Base-by-base conservation (phyloP, 2,797 vertebrate species). In the Molossus alvarezi region DNA sequence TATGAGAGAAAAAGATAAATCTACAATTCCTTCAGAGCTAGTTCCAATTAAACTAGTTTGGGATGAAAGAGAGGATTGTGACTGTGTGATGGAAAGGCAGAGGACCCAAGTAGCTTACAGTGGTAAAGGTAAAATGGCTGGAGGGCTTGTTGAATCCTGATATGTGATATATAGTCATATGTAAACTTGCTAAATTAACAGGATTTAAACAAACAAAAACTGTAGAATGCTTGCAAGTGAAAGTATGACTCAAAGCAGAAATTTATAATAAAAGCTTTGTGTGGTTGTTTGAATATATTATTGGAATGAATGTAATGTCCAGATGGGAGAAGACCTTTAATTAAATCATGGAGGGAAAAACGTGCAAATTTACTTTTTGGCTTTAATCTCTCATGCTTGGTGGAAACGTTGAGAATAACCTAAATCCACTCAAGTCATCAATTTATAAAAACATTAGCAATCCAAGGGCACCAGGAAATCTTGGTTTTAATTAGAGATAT, bases 401-500 rank as follows among this genome's bases (percentile, higher is more conserved):
- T 71, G 15, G 3, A 67, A 80, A 48, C 6, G 37, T 88, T 10
- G 57, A 83, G 15, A 73, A 67, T 83, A 83, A 71, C 12, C 2
- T n/a, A 76, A 27, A 0, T 12, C 9, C 23, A 18, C 9, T n/a
- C 17, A 88, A 77, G 8, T 18, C 33, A 33, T 75, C 6, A 45
- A 25, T 73, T 69, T 73, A 27, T 51, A 75, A 62, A 13, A 84
- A 65, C 15, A 15, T 25, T 18, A 51, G 23, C 17, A 48, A 37
- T 73, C n/a, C 13, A 9, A 23, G 3, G 37, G 23, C 4, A 55
- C 13, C n/a, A 60, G 75, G 23, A 81, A 71, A 76, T 41, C 13
- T 90, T 76, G 7, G 5, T 90, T 94, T 85, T 89, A 85, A 80
- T 85, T 92, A 84, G 86, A 27, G 5, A 37, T 83, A 23, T 79